Conservation (phyloP, 1,140 invertebrate genomes). For the Drosophila ambigua region DNA sequence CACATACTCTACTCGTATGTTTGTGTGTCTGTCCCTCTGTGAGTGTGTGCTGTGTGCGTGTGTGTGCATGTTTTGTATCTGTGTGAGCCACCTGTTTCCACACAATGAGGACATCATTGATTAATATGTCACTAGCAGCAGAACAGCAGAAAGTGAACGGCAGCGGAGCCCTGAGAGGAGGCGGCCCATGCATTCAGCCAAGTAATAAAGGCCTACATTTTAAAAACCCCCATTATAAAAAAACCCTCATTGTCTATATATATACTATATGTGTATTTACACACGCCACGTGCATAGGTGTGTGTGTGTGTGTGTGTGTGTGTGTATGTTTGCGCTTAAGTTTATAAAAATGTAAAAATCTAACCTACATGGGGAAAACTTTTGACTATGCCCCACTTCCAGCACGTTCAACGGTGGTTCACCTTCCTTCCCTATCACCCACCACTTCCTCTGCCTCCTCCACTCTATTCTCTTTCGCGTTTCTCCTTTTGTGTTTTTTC, state of each 20-base stretch:
- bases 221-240: slow-evolving; percentile 29
- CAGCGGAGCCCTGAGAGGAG: slow-evolving; percentile 4
- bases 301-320: slow-evolving; percentile 18
- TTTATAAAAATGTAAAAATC: slow-evolving; percentile 45
- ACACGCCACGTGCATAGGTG: background rate
- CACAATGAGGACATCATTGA: slow-evolving; percentile 81
- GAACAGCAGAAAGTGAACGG: slow-evolving; percentile 6
- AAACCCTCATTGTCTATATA: slow-evolving; percentile 27
- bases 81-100: slow-evolving; percentile 76
- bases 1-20: background rate
- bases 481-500: slow-evolving; percentile 1
- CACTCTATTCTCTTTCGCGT: background rate
- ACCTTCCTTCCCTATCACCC: too few species aligned
- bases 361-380: slow-evolving; percentile 66
- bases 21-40: slow-evolving; percentile 3
- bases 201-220: slow-evolving; percentile 46
- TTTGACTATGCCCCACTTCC: slow-evolving; percentile 47
- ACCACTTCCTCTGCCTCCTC: slow-evolving; percentile 7
- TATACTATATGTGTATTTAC: slow-evolving; percentile 18
- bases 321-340: slow-evolving; percentile 35
- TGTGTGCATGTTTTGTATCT: slow-evolving; percentile 21
- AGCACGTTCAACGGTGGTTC: too few species aligned
- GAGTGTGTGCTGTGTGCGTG: background rate
- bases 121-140: slow-evolving; percentile 70
- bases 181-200: slow-evolving; percentile 47